phyloP scores from a whole-genome alignment of 64 coral and sea anemone species.

The Pocillopora damicornis region DNA sequence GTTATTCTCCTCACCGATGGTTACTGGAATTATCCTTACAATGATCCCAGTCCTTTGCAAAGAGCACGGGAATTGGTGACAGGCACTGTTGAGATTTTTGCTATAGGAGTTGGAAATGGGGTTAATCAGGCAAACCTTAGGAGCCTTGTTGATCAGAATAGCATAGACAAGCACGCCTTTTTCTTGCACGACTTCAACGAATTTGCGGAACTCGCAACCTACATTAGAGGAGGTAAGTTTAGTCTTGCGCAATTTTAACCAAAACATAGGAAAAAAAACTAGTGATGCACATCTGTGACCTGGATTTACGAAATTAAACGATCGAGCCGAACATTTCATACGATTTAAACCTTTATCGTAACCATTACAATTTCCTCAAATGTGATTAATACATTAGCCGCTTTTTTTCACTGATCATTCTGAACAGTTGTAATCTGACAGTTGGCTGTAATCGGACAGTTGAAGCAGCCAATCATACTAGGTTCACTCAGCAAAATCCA shows the following conservation, averaged over 20 bases:
- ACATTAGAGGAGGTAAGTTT: constrained; percentile 73
- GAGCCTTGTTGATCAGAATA: constrained; percentile 3
- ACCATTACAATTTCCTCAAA: too few species aligned
- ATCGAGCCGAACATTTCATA: too few species aligned
- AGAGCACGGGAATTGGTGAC: constrained; percentile 18
- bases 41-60: not conserved
- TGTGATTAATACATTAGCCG: too few species aligned
- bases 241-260: not conserved
- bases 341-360: too few species aligned
- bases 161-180: constrained; percentile 43
- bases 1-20: constrained; percentile 78
- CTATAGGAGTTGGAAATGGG: constrained; percentile 52
- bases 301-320: too few species aligned
- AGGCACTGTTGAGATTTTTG: constrained; percentile 43
- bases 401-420: too few species aligned
- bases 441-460: too few species aligned
- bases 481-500: too few species aligned
- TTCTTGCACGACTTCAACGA: constrained; percentile 54
- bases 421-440: too few species aligned
- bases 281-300: too few species aligned
- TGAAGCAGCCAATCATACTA: too few species aligned
- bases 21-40: constrained; percentile 33
- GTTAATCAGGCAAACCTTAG: constrained; percentile 22
- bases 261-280: not conserved
- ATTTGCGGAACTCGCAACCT: constrained; percentile 74